Evolutionary conservation across 2,113 vertebrate genomes (phyloP), one percentile per base, ranked within the genome.

Genomic region (Mixornis gularis): DNA sequence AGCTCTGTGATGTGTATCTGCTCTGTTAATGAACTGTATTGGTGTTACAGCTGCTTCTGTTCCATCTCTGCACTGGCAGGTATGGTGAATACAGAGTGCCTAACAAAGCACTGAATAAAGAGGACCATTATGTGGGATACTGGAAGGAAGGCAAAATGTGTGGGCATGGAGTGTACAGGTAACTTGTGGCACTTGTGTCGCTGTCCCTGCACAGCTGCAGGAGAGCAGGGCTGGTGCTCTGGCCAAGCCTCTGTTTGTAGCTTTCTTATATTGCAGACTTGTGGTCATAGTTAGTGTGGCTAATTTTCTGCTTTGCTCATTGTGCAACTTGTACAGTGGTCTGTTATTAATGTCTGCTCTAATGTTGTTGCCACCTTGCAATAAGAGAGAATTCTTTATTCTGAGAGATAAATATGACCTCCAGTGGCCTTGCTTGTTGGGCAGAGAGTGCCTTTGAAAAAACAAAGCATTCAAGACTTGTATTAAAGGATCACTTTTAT

Each of bases 101-200:
- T 26, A 99, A 98, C 93, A 99, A 99, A 97, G 94, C 85, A 2
- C 51, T 98, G 52, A 98, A 98, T 95, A 99, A 99, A 95, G 98
- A 97, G 49, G 99, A 99, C 83, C 98, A 98, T 78, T 99, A 99
- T 16, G 98, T 98, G 66, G 99, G 99, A 21, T 96, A 98, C 43
- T 99, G 99, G 99, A 99, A 98, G 87, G 99, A 99, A 58, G 99
- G 99, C 66, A 99, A 98, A 96, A 99, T 99, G 99, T 98, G 99
- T 40, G 99, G 99, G 64, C 97, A 98, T 19, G 99, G 99, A 51
- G 98, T 98, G 6, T 99, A 98, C 95, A 99, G 98, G 99, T 99
- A 96, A 97, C 3, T 3, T 7, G 24, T 46, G 40, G 34, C 26
- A 3, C 51, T 51, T 36, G 20, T 48, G 16, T 22, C 48, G 48